A percentile compares a stretch with the other conserved stretches of the same genome.
Conservation (phyloP, 2,888 invertebrate species). For the Drosophila austrosaltans region DNA sequence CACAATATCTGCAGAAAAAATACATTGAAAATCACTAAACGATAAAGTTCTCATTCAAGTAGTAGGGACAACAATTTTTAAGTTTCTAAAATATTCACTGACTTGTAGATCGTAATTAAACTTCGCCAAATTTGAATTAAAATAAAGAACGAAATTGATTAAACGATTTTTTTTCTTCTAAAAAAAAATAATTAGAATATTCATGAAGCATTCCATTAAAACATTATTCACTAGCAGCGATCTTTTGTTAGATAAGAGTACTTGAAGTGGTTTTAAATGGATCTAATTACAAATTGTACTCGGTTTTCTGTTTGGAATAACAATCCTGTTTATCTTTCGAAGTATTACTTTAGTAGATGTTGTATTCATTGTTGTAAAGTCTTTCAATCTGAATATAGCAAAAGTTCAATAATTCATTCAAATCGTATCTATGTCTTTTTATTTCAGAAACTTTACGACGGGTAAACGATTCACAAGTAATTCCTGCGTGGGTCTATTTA, state of each 20-base stretch:
- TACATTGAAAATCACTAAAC: slow-evolving; percentile 62
- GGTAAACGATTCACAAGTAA: slow-evolving; percentile 80
- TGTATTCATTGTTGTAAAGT: background rate
- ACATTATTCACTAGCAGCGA: too few relatives aligned
- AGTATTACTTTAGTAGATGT: background rate
- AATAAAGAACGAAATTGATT: background rate
- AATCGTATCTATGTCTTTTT: background rate
- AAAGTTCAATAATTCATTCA: too few relatives aligned
- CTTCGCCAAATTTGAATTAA: background rate
- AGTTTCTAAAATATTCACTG: background rate
- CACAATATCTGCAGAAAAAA: slow-evolving; percentile 66
- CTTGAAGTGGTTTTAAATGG: background rate
- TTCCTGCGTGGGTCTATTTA: slow-evolving; percentile 90
- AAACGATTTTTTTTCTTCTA: background rate
- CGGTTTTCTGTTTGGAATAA: background rate
- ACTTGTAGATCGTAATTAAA: background rate
- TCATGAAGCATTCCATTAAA: too few relatives aligned
- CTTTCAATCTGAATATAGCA: too few relatives aligned
- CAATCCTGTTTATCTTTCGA: too few relatives aligned
- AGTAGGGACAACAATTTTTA: background rate
- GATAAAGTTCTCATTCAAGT: background rate
- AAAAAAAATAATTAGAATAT: background rate
- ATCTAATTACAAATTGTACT: slow-evolving; percentile 1
- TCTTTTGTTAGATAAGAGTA: too few relatives aligned
- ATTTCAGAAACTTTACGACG: slow-evolving; percentile 68